Evolutionary conservation across 1,140 invertebrate species (phyloP).

Genomic region (Drosophila willistoni): DNA sequence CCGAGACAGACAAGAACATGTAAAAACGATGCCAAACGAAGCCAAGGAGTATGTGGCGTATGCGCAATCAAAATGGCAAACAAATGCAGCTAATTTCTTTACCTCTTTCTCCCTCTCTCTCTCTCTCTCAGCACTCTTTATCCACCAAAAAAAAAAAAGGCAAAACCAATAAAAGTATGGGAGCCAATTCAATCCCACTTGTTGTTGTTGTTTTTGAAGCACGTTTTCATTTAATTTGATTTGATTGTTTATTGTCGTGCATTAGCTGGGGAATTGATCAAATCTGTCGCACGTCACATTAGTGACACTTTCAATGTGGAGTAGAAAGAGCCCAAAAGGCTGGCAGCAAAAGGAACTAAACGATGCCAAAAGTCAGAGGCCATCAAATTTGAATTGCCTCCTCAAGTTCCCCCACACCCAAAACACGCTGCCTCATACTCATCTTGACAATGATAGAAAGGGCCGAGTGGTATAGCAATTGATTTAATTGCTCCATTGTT

Average conservation of each 20-base stretch:
- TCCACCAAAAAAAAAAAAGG: neutral
- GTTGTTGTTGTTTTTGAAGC: constrained; percentile 23
- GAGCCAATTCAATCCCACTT: neutral
- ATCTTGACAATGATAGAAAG: neutral
- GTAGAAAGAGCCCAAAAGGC: neutral
- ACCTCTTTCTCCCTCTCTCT: neutral
- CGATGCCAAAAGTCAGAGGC: constrained; percentile 27
- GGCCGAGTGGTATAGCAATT: constrained; percentile 3
- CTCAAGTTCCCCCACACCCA: neutral
- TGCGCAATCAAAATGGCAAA: constrained; percentile 56
- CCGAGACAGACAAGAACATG: constrained; percentile 59
- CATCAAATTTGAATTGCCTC: constrained; percentile 32
- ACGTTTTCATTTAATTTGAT: constrained; percentile 62
- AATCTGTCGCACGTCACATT: constrained; percentile 58
- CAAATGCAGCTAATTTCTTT: constrained; percentile 64
- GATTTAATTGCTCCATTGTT: constrained; percentile 14
- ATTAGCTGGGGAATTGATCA: constrained; percentile 48
- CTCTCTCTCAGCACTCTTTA: too few species aligned
- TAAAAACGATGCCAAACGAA: constrained; percentile 27
- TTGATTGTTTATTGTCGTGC: constrained; percentile 63
- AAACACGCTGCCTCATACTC: neutral
- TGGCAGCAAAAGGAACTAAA: neutral
- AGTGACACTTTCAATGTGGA: constrained; percentile 31
- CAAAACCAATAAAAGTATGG: neutral
- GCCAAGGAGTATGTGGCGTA: constrained; percentile 33